A percentile compares a stretch with the other conserved stretches of the same genome.
These are phyloP conservation scores for Zygaena filipendulae DNA, from an alignment of 2,888 invertebrate genomes.

Conservation along the genomic window DNA sequence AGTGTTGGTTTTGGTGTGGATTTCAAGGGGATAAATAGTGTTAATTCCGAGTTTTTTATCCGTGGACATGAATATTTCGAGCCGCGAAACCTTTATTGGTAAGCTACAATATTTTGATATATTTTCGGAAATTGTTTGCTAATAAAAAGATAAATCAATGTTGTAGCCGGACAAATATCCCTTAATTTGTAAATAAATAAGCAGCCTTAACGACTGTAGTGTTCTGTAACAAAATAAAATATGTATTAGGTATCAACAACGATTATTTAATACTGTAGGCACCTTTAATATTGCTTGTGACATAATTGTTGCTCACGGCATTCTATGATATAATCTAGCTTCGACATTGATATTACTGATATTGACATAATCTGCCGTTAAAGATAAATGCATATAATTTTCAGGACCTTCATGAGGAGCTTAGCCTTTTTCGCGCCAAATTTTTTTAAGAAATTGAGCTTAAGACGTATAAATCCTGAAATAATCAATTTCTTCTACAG, in stretches of 20 bases:
- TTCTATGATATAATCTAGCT: too few relatives aligned
- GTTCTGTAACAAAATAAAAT: too few relatives aligned
- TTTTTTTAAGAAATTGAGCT: constrained; percentile 38
- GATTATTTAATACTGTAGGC: too few relatives aligned
- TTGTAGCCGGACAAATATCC: constrained; percentile 4
- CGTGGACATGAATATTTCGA: constrained; percentile 55
- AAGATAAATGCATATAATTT: too few relatives aligned
- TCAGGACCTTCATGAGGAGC: constrained; percentile 45
- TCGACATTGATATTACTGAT: too few relatives aligned
- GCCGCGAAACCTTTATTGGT: constrained; percentile 46
- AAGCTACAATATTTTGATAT: constrained; percentile 20
- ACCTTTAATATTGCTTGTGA: too few relatives aligned
- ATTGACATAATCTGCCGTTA: too few relatives aligned
- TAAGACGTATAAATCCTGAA: constrained; percentile 41
- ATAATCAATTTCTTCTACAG: constrained; percentile 47
- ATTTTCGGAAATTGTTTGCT: background rate
- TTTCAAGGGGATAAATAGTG: constrained; percentile 65
- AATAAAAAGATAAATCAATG: background rate
- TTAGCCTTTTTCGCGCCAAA: constrained; percentile 51
- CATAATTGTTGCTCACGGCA: too few relatives aligned
- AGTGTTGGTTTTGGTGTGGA: constrained; percentile 72
- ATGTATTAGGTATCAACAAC: too few relatives aligned
- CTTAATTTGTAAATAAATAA: background rate
- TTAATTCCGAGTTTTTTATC: constrained; percentile 61
- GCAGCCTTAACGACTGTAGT: background rate